Conservation (phyloP, 2,888 invertebrate species). For the Eupsilia transversa region DNA sequence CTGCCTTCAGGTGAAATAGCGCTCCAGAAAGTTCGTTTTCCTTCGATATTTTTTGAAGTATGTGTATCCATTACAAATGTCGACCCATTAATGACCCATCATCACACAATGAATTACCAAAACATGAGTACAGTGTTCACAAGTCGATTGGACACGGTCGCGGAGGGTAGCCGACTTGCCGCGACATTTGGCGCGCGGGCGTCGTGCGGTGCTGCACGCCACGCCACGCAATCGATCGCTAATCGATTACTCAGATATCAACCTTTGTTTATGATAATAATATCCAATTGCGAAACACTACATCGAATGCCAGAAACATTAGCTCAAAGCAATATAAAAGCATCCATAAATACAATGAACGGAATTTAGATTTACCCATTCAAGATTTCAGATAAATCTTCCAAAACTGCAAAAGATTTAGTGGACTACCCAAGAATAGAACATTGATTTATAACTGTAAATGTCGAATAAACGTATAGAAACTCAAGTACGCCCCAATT, state of each 20-base stretch:
- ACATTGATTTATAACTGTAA: constrained; percentile 79
- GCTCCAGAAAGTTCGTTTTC: not conserved
- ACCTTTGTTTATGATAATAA: constrained; percentile 62
- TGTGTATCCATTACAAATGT: constrained; percentile 6
- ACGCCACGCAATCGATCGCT: constrained; percentile 67
- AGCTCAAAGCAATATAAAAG: constrained; percentile 34
- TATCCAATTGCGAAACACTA: constrained; percentile 55
- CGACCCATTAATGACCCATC: constrained; percentile 48
- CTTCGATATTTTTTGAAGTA: constrained; percentile 5
- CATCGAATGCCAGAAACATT: constrained; percentile 47
- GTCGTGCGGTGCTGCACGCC: constrained; percentile 65
- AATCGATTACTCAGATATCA: constrained; percentile 70
- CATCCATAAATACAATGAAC: constrained; percentile 51
- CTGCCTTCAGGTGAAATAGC: too few species aligned
- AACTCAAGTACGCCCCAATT: constrained; percentile 83
- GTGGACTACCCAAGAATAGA: constrained; percentile 61
- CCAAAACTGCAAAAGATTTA: constrained; percentile 60
- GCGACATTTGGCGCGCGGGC: constrained; percentile 74
- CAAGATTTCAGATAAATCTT: constrained; percentile 64
- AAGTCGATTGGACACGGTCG: constrained; percentile 66
- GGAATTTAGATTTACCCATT: constrained; percentile 40
- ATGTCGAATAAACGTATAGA: constrained; percentile 70
- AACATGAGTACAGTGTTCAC: constrained; percentile 56
- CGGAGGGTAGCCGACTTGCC: constrained; percentile 63
- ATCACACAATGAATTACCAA: constrained; percentile 50